Conservation (phyloP, 2,113 vertebrate species). For the Phalacrocorax brasilianus region DNA sequence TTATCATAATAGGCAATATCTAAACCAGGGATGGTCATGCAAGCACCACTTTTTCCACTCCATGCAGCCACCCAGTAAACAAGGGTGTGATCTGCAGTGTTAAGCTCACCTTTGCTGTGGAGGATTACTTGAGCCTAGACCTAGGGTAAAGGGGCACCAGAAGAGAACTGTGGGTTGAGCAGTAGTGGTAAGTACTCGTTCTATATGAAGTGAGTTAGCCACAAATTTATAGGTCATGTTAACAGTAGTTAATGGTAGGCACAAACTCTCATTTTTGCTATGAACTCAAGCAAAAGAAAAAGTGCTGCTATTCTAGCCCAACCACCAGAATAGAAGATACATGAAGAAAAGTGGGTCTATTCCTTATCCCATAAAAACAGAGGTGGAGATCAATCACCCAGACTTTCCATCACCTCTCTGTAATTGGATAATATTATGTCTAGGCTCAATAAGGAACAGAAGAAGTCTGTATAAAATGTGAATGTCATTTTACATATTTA, state of each 20-base stretch:
- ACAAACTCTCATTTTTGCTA: not conserved
- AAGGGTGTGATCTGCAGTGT: not conserved
- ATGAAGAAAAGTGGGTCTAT: not conserved
- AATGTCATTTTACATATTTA: not conserved
- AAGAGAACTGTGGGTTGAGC: rapidly evolving
- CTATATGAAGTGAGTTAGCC: not conserved
- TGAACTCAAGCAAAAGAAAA: not conserved
- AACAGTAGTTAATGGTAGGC: not conserved
- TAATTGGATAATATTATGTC: not conserved
- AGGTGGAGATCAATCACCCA: not conserved
- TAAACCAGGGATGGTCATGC: not conserved
- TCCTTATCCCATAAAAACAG: not conserved
- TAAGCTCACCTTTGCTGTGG: not conserved
- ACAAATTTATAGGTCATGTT: not conserved
- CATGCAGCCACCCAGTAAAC: not conserved
- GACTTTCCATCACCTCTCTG: not conserved
- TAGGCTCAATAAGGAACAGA: not conserved
- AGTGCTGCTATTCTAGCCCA: not conserved
- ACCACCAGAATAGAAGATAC: not conserved
- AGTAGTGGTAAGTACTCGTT: not conserved
- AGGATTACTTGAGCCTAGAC: not conserved
- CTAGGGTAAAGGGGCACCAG: not conserved
- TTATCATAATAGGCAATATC: not conserved
- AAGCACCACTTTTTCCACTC: not conserved
- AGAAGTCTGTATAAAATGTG: not conserved